Base-by-base conservation (phyloP, 1,140 invertebrate species). In the Acromyrmex charruanus region DNA sequence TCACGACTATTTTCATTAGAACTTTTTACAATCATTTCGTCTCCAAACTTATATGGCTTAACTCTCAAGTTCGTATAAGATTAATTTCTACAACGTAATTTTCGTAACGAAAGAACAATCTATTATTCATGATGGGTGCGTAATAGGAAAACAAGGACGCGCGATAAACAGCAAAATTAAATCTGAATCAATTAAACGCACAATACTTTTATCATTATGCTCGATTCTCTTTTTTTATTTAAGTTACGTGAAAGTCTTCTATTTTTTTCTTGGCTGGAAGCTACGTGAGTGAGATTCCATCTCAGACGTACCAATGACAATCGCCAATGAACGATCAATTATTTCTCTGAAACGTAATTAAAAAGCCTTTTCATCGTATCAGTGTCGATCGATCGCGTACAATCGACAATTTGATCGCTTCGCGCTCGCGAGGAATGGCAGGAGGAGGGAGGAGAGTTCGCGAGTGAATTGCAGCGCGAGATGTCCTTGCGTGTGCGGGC, bases 171-270 rank as follows among this genome's bases (percentile, higher is more conserved):
- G 28, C 28, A 31, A 92, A 35, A 35, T 66, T 35, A 66, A 93
- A 91, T 92, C 92, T 86, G 31, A 35, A 92, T 92, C 90, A 92
- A 89, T 90, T 92, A 91, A 12, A 31, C 10, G 3, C 53, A 61
- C 85, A 85, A 55, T 21, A 51, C n/a, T 21, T 21, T 21, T 51
- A 65, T 51, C 55, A 12, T 7, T 66, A n/a, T 35, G 31, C 7
- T 0, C 28, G 28, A 35, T 35, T 35, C 3, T 65, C 1, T 3
- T 21, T 21, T 21, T 21, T 49, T 91, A 85, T 92, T 90, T 88
- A 89, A 93, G 80, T 88, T 84, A 77, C 86, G 44, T 6, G n/a
- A 39, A 10, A 14, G 18, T 63, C 58, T 75, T 10, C 3, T 28
- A 9, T 79, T 9, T 68, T 21, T 65, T 35, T 31, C 16, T 31